A percentile compares a stretch with the other conserved stretches of the same genome.
These are phyloP conservation scores for Petrosia ficiformis DNA, from an alignment of 37 sponge, comb jelly and placozoan genomes.

Conservation along the genomic window DNA sequence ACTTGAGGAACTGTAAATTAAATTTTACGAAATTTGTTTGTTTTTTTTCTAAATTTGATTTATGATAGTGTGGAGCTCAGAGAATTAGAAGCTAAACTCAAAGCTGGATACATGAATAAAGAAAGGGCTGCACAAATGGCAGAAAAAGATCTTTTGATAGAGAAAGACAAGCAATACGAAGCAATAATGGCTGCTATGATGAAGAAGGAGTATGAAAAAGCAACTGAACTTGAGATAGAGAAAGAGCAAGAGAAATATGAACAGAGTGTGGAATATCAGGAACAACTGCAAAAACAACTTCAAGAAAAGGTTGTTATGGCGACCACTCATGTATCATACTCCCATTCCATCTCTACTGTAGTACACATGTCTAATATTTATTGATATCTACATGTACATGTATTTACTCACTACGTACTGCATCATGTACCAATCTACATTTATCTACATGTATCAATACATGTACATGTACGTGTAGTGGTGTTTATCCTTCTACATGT, in stretches of 20 bases:
- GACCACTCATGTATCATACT: too few relatives aligned
- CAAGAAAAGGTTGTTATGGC: constrained; percentile 77
- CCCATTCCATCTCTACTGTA: too few relatives aligned
- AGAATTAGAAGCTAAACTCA: constrained; percentile 91
- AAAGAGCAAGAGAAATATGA: constrained; percentile 62
- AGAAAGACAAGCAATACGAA: constrained; percentile 65
- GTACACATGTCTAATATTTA: too few relatives aligned
- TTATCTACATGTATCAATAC: not conserved
- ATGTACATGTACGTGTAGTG: too few relatives aligned
- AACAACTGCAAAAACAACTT: constrained; percentile 87
- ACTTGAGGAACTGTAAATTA: too few relatives aligned
- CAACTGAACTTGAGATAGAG: constrained; percentile 38
- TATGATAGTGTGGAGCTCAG: constrained; percentile 76
- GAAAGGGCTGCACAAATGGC: constrained; percentile 97
- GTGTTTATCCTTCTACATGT: too few relatives aligned
- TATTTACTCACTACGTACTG: too few relatives aligned
- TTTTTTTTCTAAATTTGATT: too few relatives aligned
- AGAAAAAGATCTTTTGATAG: constrained; percentile 72
- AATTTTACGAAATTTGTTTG: too few relatives aligned
- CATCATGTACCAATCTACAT: too few relatives aligned
- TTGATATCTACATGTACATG: too few relatives aligned
- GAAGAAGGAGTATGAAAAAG: constrained; percentile 65
- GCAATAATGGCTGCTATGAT: constrained; percentile 61
- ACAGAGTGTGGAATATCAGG: constrained; percentile 77
- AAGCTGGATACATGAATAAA: constrained; percentile 94